phyloP scores from a whole-genome alignment of 2,888 invertebrate species.

The Thelaira solivaga region DNA sequence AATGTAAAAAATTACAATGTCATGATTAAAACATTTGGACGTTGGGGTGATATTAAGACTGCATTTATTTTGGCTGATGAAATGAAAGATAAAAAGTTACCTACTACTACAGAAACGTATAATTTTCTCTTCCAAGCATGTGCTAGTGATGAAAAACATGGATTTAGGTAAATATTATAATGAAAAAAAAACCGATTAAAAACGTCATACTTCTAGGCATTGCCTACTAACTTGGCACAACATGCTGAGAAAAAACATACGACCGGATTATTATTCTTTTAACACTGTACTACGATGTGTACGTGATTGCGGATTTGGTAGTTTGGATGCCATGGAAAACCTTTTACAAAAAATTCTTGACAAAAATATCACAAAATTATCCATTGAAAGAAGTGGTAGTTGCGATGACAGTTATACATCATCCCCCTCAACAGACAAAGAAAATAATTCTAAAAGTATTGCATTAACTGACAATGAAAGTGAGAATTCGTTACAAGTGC shows the following conservation, averaged over 20 bases:
- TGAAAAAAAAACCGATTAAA: neutral
- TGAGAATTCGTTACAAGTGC: conserved; percentile 11
- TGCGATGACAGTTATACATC: neutral
- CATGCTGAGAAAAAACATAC: conserved; percentile 82
- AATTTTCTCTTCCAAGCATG: conserved; percentile 91
- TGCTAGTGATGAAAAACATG: conserved; percentile 86
- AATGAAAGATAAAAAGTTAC: conserved; percentile 83
- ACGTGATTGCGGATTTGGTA: conserved; percentile 89
- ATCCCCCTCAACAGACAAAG: neutral
- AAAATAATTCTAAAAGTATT: neutral
- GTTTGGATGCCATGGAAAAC: conserved; percentile 79
- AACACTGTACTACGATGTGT: conserved; percentile 88
- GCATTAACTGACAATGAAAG: neutral
- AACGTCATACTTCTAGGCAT: conserved; percentile 77
- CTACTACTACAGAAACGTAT: conserved; percentile 83
- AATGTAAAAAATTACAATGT: conserved; percentile 89
- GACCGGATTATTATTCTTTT: conserved; percentile 85
- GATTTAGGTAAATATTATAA: conserved; percentile 79
- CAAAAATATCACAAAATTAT: conserved; percentile 30
- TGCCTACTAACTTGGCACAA: conserved; percentile 91
- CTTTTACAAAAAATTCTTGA: conserved; percentile 76
- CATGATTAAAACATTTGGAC: conserved; percentile 94
- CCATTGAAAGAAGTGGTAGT: neutral
- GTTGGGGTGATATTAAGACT: conserved; percentile 86
- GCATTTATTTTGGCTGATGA: conserved; percentile 92